A percentile compares a stretch with the other conserved stretches of the same genome.
These are phyloP conservation scores for Dipodomys stephensi DNA, from an alignment of 2,113 vertebrate genomes.

Conservation along the genomic window DNA sequence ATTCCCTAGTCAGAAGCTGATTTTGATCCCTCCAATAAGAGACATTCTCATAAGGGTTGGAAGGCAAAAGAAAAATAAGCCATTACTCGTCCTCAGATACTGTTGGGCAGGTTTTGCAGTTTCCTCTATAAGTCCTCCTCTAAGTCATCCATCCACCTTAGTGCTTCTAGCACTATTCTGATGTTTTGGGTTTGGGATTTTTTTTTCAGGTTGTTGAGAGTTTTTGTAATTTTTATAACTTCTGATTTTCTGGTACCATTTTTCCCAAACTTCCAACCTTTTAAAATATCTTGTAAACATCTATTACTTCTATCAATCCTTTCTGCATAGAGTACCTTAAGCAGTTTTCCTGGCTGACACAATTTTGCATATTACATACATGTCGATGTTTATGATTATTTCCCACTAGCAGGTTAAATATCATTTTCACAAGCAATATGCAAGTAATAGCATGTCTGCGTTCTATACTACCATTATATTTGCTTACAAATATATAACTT, in stretches of 20 bases:
- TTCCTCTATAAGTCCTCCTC: too few species aligned
- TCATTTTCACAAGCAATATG: background rate
- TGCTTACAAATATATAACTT: background rate
- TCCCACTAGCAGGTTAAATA: background rate
- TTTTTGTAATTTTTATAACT: background rate
- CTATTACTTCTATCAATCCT: background rate
- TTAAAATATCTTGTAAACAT: background rate
- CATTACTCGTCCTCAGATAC: background rate
- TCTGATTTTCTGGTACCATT: background rate
- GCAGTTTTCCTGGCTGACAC: background rate
- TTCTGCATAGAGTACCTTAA: background rate
- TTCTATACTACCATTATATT: background rate
- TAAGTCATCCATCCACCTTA: background rate
- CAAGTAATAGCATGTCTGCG: background rate
- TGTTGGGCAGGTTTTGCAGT: rapidly evolving
- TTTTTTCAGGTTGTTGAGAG: too few species aligned
- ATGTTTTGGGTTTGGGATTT: background rate
- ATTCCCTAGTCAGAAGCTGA: background rate
- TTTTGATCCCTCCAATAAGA: constrained; percentile 4
- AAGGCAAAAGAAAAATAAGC: background rate
- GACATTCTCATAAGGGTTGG: background rate
- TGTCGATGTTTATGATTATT: background rate
- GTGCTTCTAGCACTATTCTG: background rate
- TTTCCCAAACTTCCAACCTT: background rate
- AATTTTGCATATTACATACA: background rate